These are phyloP conservation scores for Zhuqinia jingwanae DNA, from an alignment of 2,888 invertebrate species.

Conservation along the genomic window DNA sequence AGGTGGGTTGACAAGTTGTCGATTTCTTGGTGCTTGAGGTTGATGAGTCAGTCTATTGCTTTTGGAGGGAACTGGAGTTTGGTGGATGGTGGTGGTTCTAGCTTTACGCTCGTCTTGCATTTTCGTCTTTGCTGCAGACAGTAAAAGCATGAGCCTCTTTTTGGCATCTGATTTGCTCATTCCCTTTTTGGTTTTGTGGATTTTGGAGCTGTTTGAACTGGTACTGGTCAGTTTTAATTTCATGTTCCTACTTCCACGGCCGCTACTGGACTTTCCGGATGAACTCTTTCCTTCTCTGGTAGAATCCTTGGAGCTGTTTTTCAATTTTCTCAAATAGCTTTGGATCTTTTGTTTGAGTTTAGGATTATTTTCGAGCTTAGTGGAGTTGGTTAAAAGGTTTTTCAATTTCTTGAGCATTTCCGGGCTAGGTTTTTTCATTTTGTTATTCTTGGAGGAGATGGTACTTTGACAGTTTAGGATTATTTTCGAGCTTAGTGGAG, in stretches of 20 bases:
- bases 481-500: slow-evolving; percentile 60
- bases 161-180: slow-evolving; percentile 52
- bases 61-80: slow-evolving; percentile 9
- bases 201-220: not conserved
- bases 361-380: slow-evolving; percentile 59
- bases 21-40: slow-evolving; percentile 44
- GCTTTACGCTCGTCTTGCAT: slow-evolving; percentile 53
- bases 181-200: slow-evolving; percentile 37
- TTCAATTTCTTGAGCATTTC: slow-evolving; percentile 63
- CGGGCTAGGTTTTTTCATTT: slow-evolving; percentile 65
- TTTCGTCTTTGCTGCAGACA: slow-evolving; percentile 56
- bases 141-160: slow-evolving; percentile 49
- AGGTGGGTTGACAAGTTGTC: slow-evolving; percentile 25
- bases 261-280: not conserved
- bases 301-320: slow-evolving; percentile 17
- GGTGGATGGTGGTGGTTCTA: not conserved
- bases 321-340: slow-evolving; percentile 45
- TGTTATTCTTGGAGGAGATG: slow-evolving; percentile 61
- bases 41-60: slow-evolving; percentile 43
- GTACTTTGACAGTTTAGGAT: slow-evolving; percentile 65
- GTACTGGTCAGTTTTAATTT: slow-evolving; percentile 39
- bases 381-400: slow-evolving; percentile 57
- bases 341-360: slow-evolving; percentile 59
- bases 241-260: slow-evolving; percentile 50
- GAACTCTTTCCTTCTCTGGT: slow-evolving; percentile 12